Base-by-base conservation (phyloP, 2,113 vertebrate species). In the Dolichallabes microphthalmus region DNA sequence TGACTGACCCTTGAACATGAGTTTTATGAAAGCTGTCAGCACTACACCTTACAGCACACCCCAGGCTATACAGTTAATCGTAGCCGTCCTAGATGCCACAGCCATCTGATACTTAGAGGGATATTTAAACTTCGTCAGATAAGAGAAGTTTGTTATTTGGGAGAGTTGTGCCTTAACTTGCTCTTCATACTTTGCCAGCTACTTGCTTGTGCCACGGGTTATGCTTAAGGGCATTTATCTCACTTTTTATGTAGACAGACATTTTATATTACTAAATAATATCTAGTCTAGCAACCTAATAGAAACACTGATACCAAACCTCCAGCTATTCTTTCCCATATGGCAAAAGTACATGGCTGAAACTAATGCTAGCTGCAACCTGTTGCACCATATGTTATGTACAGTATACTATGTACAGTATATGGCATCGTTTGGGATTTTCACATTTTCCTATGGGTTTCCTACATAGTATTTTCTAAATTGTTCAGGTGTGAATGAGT, bases 101-200 rank as follows among this genome's bases (percentile, higher is more conserved):
- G 69, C n/a, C 39, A n/a, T 71, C n/a, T 81, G 53, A 86, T 57
- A 22, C 17, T 60, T 50, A 83, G 39, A 55, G 27, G 58, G 76
- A 83, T 61, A 78, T 82, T 83, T 69, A 69, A 57, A 63, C 66
- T 76, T 76, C 45, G 39, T 53, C 77, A 9, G 0, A 64, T 39
- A 53, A 57, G 50, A 60, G 52, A 57, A n/a, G 74, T 45, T 68
- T 52, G 22, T 30, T 57, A 35, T 53, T n/a, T 79, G 30, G 15
- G 7, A 27, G 68, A 55, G 63, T 32, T 57, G 22, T 86, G 88
- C 66, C 84, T 77, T 30, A 85, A 86, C 88, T 83, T 85, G 88
- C 61, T 88, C 14, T 39, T 12, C 35, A 50, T 50, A 77, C 73
- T 64, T 77, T 69, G 61, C 55, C 61, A 61, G 55, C 52, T 78